These are phyloP conservation scores for Eublepharis macularius DNA, from an alignment of 2,113 vertebrate species.

Conservation along the genomic window DNA sequence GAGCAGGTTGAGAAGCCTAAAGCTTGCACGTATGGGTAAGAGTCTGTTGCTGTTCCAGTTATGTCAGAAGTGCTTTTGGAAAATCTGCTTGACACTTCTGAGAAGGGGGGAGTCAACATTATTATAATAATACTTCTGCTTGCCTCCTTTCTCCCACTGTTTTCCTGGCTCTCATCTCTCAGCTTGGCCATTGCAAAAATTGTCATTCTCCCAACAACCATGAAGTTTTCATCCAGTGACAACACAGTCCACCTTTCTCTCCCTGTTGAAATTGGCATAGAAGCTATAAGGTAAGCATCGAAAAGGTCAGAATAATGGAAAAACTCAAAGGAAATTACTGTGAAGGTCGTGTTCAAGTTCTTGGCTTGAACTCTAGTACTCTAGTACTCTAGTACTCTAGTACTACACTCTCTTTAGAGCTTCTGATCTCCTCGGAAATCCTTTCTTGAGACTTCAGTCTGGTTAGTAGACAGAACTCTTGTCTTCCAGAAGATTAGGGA, in stretches of 20 bases:
- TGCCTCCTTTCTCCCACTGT: neutral
- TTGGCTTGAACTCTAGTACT: neutral
- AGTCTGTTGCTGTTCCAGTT: too few relatives aligned
- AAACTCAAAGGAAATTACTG: neutral
- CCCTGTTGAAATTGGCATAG: neutral
- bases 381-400: too few relatives aligned
- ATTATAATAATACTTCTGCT: neutral
- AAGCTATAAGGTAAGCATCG: neutral
- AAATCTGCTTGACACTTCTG: neutral
- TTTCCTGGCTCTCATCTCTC: neutral
- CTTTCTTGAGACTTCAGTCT: neutral
- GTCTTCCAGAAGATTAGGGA: neutral
- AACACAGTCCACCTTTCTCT: neutral
- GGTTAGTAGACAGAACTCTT: neutral
- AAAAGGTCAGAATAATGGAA: neutral
- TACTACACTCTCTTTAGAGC: neutral
- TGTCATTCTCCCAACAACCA: neutral
- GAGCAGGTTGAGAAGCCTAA: too few relatives aligned
- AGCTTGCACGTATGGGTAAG: too few relatives aligned
- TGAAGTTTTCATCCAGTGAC: neutral
- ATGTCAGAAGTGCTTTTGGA: too few relatives aligned
- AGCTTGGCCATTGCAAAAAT: neutral
- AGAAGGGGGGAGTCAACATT: neutral
- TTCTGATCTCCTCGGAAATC: neutral
- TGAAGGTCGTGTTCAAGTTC: neutral